Evolutionary conservation across 2,113 vertebrate genomes (phyloP).

Genomic region (Perca schrenkii): DNA sequence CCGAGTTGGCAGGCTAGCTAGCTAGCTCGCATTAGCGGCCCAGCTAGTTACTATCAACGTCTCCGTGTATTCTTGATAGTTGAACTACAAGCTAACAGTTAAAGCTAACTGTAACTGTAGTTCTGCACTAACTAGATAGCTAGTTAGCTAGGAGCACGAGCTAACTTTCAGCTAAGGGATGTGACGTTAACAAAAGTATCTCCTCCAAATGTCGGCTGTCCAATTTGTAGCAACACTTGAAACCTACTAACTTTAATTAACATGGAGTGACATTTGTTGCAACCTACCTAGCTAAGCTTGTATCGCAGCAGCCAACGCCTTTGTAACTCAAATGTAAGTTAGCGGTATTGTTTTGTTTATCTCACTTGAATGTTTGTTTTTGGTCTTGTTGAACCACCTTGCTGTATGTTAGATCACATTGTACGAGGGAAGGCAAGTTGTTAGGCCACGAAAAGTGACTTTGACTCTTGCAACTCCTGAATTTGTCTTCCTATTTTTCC

Average conservation of each 20-base stretch:
- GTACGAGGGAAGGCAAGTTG: not conserved
- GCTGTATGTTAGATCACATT: not conserved
- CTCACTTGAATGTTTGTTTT: not conserved
- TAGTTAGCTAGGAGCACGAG: not conserved
- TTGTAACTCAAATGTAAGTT: not conserved
- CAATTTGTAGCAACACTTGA: not conserved
- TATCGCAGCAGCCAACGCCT: conserved; percentile 55
- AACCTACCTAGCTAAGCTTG: not conserved
- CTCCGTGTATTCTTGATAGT: conserved; percentile 39
- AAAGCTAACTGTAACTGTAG: conserved; percentile 7
- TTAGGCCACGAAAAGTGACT: not conserved
- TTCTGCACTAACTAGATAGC: not conserved
- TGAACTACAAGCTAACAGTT: conserved; percentile 53
- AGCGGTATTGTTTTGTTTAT: conserved; percentile 21
- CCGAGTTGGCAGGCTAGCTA: conserved; percentile 42
- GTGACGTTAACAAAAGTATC: not conserved
- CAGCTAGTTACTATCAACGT: conserved; percentile 40
- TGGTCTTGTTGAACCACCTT: not conserved
- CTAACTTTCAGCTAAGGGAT: not conserved
- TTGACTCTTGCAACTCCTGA: not conserved
- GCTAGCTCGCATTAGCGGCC: conserved; percentile 56
- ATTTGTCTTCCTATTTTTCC: not conserved
- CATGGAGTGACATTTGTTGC: not conserved
- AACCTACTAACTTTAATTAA: not conserved
- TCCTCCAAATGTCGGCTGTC: not conserved